phyloP scores from a whole-genome alignment of 2,113 vertebrate genomes.

The Cephalopterus ornatus region DNA sequence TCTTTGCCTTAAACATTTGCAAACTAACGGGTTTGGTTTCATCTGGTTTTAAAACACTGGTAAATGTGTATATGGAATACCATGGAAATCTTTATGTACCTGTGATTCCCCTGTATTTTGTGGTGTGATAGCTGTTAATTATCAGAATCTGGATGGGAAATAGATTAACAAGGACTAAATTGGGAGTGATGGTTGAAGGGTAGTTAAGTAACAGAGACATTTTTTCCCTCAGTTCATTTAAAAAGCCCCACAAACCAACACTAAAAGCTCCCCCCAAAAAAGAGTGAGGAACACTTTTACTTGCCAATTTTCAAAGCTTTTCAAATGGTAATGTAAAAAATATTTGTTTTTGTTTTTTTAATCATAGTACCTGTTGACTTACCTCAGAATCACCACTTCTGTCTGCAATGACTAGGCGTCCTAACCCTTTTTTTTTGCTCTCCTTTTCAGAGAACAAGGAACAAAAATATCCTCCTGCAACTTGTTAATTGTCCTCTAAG shows the following conservation, averaged over 20 bases:
- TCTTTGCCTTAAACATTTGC: background rate
- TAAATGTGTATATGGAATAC: background rate
- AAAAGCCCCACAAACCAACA: background rate
- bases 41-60: background rate
- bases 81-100: background rate
- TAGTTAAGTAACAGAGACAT: background rate
- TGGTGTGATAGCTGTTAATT: background rate
- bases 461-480: background rate
- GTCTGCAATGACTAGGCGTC: background rate
- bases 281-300: background rate
- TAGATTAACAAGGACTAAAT: background rate
- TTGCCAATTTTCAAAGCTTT: background rate
- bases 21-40: background rate
- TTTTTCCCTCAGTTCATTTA: background rate
- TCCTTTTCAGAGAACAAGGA: background rate
- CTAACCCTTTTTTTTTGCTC: background rate
- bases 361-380: background rate
- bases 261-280: background rate
- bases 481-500: background rate
- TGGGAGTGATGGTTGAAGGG: background rate
- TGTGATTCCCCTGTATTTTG: background rate
- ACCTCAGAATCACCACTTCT: background rate
- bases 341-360: background rate
- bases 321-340: background rate
- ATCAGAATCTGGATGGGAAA: background rate